Base-by-base conservation (phyloP, 2,888 invertebrate genomes). In the Petrolisthes cinctipes region DNA sequence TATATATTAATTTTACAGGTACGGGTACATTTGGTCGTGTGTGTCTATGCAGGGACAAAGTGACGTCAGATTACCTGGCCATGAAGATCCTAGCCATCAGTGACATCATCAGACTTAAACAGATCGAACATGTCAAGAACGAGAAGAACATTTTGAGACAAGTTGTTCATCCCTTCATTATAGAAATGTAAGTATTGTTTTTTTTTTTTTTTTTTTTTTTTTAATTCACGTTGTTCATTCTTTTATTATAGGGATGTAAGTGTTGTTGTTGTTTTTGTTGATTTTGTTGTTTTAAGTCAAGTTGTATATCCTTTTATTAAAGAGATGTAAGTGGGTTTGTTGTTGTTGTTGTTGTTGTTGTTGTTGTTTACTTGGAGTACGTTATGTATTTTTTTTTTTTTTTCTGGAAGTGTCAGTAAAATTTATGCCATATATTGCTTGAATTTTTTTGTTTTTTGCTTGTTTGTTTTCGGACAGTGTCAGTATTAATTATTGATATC, bases 11-110 rank as follows among this genome's bases (percentile, higher is more conserved):
- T 9, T 76, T 17, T 93, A 4, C 94, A 97, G 97, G 97, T 91
- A 99, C 98, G 61, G 99, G 99, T 83, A 99, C 99, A 73, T 99
- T 99, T 93, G 99, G 99, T 79, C 95, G 98, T 88, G 99, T 99
- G 57, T 96, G 98, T 91, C 94, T 99, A 88, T 97, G 97, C 92
- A 95, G 96, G 91, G 97, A 98, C 93, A 96, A 96, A 93, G 94
- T 95, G 83, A 95, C 95, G 78, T 95, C 96, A 92, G 95, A 95
- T 92, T 97, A 96, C 93, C 95, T 96, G 92, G 99, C 99, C 79
- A 96, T 99, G 95, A 99, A 99, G 94, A 96, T 98, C 91, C 94
- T 99, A 91, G 96, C 97, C 88, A 97, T 99, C 94, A 95, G 96
- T 76, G 97, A 98, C 93, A 97, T 99, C 91, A 97, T 99, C 92